These are phyloP conservation scores for Zonotrichia leucophrys DNA, from an alignment of 2,113 vertebrate genomes.

Conservation along the genomic window DNA sequence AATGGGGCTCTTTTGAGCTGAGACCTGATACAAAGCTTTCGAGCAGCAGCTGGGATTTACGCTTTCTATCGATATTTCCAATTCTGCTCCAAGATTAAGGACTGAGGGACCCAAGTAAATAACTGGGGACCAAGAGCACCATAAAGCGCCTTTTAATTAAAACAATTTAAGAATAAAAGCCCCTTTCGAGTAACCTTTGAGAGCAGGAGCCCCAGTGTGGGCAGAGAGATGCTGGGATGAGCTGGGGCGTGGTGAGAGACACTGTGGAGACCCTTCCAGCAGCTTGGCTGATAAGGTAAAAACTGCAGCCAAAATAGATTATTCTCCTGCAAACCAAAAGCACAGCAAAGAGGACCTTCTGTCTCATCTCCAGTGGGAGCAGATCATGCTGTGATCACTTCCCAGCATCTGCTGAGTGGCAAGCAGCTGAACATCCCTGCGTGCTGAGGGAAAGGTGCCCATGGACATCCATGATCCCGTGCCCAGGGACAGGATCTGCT, in stretches of 20 bases:
- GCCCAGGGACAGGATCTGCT: background rate
- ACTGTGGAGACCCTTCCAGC: background rate
- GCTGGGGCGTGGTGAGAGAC: background rate
- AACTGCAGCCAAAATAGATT: background rate
- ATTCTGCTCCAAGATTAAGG: conserved; percentile 82
- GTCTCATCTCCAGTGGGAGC: background rate
- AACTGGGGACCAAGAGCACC: conserved; percentile 55
- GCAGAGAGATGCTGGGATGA: conserved; percentile 5
- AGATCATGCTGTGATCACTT: no score
- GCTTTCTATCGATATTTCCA: conserved; percentile 84
- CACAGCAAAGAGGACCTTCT: background rate
- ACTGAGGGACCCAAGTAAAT: conserved; percentile 64
- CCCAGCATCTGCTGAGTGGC: background rate
- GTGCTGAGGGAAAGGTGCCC: background rate
- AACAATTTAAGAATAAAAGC: conserved; percentile 36
- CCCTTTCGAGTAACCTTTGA: background rate
- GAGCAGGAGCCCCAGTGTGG: background rate
- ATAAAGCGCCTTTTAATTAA: conserved; percentile 70
- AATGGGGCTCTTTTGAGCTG: conserved; percentile 83
- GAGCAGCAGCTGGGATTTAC: conserved; percentile 82
- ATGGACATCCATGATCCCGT: rapidly evolving
- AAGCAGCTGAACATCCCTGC: rapidly evolving
- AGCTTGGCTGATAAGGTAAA: background rate
- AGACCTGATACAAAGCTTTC: conserved; percentile 80
- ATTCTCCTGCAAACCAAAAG: background rate